Percentiles rank a stretch among this genome's conserved stretches.
These are phyloP conservation scores for Aldabrachelys gigantea DNA, from an alignment of 2,113 vertebrate genomes.

Conservation along the genomic window DNA sequence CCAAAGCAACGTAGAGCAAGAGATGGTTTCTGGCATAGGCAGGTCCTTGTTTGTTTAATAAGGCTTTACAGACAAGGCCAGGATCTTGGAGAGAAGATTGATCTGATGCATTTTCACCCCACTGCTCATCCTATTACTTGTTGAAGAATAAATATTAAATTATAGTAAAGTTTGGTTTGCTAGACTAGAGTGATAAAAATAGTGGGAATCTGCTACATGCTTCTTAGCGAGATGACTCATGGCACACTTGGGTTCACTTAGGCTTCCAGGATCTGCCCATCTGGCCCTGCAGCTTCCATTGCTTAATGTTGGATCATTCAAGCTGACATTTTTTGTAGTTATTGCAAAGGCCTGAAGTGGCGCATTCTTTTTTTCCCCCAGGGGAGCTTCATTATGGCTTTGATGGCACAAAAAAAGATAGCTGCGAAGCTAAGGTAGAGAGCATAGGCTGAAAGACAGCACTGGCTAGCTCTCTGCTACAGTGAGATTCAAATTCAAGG, in stretches of 20 bases:
- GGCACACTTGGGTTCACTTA: neutral
- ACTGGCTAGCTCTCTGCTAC: neutral
- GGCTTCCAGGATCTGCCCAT: neutral
- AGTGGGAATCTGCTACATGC: neutral
- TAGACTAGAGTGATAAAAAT: neutral
- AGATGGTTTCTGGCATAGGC: neutral
- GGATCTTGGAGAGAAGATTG: neutral
- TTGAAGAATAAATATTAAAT: too few relatives aligned
- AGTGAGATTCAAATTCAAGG: neutral
- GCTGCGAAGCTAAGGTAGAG: neutral
- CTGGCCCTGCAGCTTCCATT: neutral
- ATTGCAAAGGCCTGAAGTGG: neutral
- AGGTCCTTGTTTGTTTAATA: neutral
- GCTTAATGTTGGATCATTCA: neutral
- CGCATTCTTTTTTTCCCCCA: neutral
- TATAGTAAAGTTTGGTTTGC: neutral
- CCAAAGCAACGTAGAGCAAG: neutral
- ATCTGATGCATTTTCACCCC: neutral
- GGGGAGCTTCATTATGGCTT: neutral
- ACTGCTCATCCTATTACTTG: neutral
- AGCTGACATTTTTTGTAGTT: neutral
- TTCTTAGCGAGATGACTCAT: neutral
- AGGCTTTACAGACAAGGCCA: neutral
- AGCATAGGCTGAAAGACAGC: neutral
- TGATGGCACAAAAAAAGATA: neutral